These are phyloP conservation scores for Apostichopus parvimensis DNA, from an alignment of 35 echinoderm and acorn worm species.

Conservation along the genomic window DNA sequence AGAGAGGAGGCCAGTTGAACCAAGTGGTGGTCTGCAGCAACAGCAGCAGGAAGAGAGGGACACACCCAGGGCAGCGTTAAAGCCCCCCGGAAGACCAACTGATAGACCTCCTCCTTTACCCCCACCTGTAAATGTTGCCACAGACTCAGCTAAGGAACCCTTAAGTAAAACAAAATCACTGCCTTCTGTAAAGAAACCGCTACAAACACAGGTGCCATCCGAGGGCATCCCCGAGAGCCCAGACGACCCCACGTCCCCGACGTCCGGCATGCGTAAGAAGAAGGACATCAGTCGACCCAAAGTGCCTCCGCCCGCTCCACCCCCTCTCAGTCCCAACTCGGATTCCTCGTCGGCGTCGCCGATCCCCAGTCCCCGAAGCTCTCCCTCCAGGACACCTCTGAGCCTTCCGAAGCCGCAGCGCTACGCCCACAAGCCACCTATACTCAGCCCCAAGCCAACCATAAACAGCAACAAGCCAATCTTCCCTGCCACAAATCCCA, in stretches of 20 bases:
- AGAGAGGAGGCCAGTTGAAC: slow-evolving; percentile 57
- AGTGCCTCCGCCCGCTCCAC: slow-evolving; percentile 72
- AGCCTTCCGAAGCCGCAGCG: slow-evolving; percentile 40
- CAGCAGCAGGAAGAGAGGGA: not conserved
- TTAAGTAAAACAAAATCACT: slow-evolving; percentile 79
- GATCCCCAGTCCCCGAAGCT: slow-evolving; percentile 53
- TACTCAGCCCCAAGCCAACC: slow-evolving; percentile 64
- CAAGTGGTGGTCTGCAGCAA: not conserved
- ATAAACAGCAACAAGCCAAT: slow-evolving; percentile 67
- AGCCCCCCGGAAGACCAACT: slow-evolving; percentile 65
- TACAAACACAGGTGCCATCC: not conserved
- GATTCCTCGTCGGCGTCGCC: slow-evolving; percentile 66
- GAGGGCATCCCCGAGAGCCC: slow-evolving; percentile 46
- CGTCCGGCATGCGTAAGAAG: slow-evolving; percentile 55
- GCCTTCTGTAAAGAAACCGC: slow-evolving; percentile 60
- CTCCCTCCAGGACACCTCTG: slow-evolving; percentile 64
- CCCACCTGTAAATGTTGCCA: not conserved
- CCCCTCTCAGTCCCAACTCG: slow-evolving; percentile 55
- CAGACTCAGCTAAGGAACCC: slow-evolving; percentile 66
- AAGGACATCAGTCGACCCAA: slow-evolving; percentile 63
- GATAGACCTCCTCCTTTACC: slow-evolving; percentile 42
- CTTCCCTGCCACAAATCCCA: slow-evolving; percentile 55
- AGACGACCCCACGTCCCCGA: slow-evolving; percentile 56
- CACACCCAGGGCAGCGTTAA: slow-evolving; percentile 46
- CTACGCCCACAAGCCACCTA: slow-evolving; percentile 53